Evolutionary conservation across 2,113 vertebrate genomes (phyloP).

Genomic region (Tautogolabrus adspersus): DNA sequence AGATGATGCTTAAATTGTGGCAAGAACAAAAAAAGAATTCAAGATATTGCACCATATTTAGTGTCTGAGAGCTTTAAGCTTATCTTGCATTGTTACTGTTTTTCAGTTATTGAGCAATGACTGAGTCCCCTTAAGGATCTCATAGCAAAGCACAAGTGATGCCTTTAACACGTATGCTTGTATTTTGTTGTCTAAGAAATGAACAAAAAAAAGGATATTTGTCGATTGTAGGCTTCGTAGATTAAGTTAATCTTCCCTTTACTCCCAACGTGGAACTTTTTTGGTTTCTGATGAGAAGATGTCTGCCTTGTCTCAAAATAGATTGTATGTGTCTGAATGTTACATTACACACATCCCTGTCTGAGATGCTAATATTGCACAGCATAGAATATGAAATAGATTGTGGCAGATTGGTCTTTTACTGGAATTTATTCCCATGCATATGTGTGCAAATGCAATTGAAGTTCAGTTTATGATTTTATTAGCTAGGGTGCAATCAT

Average conservation of each 20-base stretch:
- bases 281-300: slow-evolving; percentile 58
- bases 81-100: slow-evolving; percentile 37
- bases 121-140: slow-evolving; percentile 26
- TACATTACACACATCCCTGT: slow-evolving; percentile 53
- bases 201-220: slow-evolving; percentile 21
- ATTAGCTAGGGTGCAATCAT: slow-evolving; percentile 19
- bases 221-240: slow-evolving; percentile 57
- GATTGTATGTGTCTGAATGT: slow-evolving; percentile 67
- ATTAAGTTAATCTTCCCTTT: slow-evolving; percentile 57
- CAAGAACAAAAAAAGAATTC: background rate
- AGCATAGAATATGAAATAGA: slow-evolving; percentile 46
- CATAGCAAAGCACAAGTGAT: slow-evolving; percentile 65
- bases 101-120: slow-evolving; percentile 42
- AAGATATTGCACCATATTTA: slow-evolving; percentile 33
- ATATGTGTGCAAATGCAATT: slow-evolving; percentile 33
- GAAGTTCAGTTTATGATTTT: slow-evolving; percentile 6
- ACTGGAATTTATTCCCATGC: slow-evolving; percentile 50
- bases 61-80: slow-evolving; percentile 62
- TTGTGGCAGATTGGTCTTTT: slow-evolving; percentile 41
- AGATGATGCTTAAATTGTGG: slow-evolving; percentile 29
- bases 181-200: slow-evolving; percentile 46
- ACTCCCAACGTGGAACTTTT: slow-evolving; percentile 51
- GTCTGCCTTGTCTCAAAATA: slow-evolving; percentile 65
- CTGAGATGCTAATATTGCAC: slow-evolving; percentile 65
- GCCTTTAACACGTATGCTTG: slow-evolving; percentile 56